A percentile compares a stretch with the other conserved stretches of the same genome.
These are phyloP conservation scores for Catalaphyllia jardinei DNA, from an alignment of 64 coral and sea anemone species.

Conservation along the genomic window DNA sequence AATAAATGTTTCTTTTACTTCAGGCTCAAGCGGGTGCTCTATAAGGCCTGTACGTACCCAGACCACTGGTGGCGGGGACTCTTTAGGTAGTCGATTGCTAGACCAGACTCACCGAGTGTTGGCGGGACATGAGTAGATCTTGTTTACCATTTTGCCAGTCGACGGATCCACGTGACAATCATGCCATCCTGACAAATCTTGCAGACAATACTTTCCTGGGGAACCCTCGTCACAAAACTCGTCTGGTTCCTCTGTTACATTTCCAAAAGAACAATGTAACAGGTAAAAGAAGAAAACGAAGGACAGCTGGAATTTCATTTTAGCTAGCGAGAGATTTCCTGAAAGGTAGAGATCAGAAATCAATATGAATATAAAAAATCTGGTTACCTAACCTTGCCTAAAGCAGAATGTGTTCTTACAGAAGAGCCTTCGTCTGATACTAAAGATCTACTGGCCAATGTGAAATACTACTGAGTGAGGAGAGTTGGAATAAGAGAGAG, in stretches of 20 bases:
- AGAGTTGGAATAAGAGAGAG: no score
- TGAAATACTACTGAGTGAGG: no score
- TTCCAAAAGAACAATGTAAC: not conserved
- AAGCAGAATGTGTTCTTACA: no score
- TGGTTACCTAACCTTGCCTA: no score
- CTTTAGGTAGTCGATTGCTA: not conserved
- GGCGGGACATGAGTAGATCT: not conserved
- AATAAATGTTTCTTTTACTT: no score
- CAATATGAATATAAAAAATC: not conserved
- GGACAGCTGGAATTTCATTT: not conserved
- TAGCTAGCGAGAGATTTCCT: not conserved
- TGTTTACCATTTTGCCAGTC: constrained; percentile 13
- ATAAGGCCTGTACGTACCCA: no score
- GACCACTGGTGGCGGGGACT: no score
- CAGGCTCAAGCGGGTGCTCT: no score
- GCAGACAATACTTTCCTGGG: constrained; percentile 21
- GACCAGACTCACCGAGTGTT: constrained; percentile 5
- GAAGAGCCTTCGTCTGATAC: no score
- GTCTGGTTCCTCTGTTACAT: not conserved
- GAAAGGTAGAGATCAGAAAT: not conserved
- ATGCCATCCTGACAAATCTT: constrained; percentile 15
- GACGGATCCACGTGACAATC: not conserved
- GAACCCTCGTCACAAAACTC: constrained; percentile 35
- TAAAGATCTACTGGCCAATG: no score
- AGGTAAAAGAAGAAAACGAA: not conserved